A percentile compares a stretch with the other conserved stretches of the same genome.
These are phyloP conservation scores for Orchesella flavescens DNA, from an alignment of 2,888 invertebrate genomes.

Conservation along the genomic window DNA sequence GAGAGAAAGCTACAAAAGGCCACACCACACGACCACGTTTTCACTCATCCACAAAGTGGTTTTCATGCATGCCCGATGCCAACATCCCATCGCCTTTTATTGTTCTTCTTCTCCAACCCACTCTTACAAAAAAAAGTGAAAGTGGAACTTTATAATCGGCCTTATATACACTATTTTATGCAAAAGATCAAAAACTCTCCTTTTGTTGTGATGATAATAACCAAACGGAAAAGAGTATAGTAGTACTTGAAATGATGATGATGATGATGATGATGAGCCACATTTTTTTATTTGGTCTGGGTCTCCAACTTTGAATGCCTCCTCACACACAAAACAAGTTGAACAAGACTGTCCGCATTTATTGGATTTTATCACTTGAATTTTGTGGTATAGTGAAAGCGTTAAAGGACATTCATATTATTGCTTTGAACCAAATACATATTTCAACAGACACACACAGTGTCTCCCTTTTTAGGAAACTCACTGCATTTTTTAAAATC, in stretches of 20 bases:
- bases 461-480: no score
- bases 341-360: not conserved
- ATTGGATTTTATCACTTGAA: not conserved
- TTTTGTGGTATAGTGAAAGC: not conserved
- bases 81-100: constrained; percentile 1
- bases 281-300: no score
- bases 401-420: not conserved
- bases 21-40: constrained; percentile 4
- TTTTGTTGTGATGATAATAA: no score
- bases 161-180: not conserved
- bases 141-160: not conserved
- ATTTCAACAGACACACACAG: not conserved
- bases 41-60: constrained; percentile 5
- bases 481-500: no score
- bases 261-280: constrained; percentile 3
- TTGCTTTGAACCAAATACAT: not conserved
- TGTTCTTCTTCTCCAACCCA: not conserved
- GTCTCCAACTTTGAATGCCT: no score
- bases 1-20: not conserved
- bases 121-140: not conserved
- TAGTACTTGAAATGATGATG: not conserved
- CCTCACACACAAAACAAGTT: no score
- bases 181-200: not conserved
- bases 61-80: constrained; percentile 8
- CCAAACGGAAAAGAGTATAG: no score